Conservation (phyloP, 1,140 invertebrate genomes). For the Zophobas morio region DNA sequence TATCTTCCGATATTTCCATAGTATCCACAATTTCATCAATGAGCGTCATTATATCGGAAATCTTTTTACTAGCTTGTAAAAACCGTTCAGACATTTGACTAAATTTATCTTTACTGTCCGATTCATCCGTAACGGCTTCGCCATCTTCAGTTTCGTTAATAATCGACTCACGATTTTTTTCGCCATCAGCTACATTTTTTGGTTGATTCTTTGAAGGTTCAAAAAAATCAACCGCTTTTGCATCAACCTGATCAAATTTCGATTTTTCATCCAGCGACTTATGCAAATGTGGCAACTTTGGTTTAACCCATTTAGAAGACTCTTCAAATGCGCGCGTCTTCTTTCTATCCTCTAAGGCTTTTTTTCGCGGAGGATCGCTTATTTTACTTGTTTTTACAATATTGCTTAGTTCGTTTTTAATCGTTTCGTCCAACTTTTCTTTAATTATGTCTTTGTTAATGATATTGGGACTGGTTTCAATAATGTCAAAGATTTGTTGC, state of each 20-base stretch:
- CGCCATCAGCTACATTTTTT: not conserved
- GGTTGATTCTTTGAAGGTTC: conserved; percentile 2
- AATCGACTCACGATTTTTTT: conserved; percentile 17
- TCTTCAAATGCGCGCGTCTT: conserved; percentile 8
- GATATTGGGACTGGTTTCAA: conserved; percentile 63
- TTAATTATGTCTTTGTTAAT: conserved; percentile 65
- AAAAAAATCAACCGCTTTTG: conserved; percentile 21
- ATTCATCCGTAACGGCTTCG: not conserved
- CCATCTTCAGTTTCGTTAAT: not conserved
- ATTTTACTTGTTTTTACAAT: conserved; percentile 53
- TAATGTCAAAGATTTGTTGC: conserved; percentile 62
- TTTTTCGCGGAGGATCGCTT: conserved; percentile 1
- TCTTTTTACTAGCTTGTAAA: conserved; percentile 60
- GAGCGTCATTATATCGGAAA: conserved; percentile 65
- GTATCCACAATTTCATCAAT: conserved; percentile 71
- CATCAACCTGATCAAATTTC: not conserved
- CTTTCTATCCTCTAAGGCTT: conserved; percentile 44
- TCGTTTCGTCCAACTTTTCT: conserved; percentile 56
- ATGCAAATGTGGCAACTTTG: not conserved
- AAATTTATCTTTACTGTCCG: conserved; percentile 24
- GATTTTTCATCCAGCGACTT: not conserved
- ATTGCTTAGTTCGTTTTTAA: conserved; percentile 60
- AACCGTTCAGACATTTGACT: conserved; percentile 52
- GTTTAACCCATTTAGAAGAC: conserved; percentile 3
- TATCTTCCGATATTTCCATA: conserved; percentile 69